A percentile compares a stretch with the other conserved stretches of the same genome.
phyloP scores from a whole-genome alignment of 2,113 vertebrate species.

The Ceyx cyanopectus region DNA sequence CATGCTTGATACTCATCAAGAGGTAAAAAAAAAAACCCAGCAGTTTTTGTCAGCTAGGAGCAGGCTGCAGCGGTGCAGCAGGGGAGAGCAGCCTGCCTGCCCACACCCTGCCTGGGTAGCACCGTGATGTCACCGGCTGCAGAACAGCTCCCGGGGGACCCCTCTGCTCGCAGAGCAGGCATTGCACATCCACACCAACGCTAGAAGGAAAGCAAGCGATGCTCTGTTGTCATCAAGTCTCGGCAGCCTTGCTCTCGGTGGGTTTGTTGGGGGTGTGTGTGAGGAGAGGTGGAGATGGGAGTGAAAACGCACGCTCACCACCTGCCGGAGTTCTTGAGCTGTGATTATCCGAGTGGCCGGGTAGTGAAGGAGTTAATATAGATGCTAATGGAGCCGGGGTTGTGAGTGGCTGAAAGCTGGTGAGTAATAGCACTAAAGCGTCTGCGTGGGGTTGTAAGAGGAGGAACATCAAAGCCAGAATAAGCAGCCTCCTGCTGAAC shows the following conservation, averaged over 20 bases:
- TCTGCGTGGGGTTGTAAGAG: neutral
- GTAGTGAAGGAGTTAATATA: neutral
- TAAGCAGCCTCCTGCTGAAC: neutral
- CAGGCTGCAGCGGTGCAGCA: neutral
- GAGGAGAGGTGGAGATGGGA: neutral
- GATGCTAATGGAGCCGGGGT: neutral
- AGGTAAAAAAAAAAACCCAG: neutral
- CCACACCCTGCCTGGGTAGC: neutral
- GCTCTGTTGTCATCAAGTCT: neutral
- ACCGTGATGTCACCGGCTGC: neutral
- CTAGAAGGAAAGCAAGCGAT: fast-evolving
- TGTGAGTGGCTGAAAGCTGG: neutral
- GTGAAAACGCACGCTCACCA: neutral
- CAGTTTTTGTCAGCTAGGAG: fast-evolving
- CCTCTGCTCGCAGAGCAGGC: neutral
- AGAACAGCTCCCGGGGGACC: neutral
- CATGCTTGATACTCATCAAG: conserved; percentile 72
- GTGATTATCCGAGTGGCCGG: neutral
- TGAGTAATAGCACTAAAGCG: neutral
- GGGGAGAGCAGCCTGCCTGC: conserved; percentile 47
- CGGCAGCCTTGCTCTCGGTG: neutral
- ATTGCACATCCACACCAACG: neutral
- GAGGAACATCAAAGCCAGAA: neutral
- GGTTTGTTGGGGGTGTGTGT: neutral
- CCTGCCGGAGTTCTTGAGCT: neutral